phyloP scores from a whole-genome alignment of 2,888 invertebrate genomes.

The Aphrophora alni region DNA sequence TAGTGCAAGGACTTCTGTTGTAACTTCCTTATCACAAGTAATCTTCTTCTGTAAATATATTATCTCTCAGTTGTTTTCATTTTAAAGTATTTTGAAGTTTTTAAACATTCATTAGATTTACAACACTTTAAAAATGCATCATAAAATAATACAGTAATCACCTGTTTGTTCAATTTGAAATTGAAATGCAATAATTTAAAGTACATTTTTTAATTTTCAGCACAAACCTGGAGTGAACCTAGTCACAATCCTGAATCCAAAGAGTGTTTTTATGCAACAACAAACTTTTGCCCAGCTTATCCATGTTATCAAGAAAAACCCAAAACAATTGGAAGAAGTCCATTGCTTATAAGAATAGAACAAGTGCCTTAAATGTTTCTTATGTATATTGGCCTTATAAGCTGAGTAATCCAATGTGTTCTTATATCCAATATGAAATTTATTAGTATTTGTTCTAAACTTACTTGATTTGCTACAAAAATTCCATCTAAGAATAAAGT shows the following conservation, averaged over 20 bases:
- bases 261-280: constrained; percentile 44
- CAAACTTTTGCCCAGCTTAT: constrained; percentile 43
- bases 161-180: too few relatives aligned
- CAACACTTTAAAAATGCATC: too few relatives aligned
- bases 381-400: neutral
- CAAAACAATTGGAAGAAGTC: neutral
- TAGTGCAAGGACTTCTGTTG: too few relatives aligned
- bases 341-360: constrained; percentile 12
- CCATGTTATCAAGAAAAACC: constrained; percentile 42
- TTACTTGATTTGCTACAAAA: neutral
- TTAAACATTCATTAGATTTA: too few relatives aligned
- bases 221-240: constrained; percentile 39
- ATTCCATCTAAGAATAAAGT: neutral
- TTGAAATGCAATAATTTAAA: too few relatives aligned
- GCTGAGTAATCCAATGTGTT: neutral
- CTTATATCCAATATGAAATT: neutral
- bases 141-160: too few relatives aligned
- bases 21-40: too few relatives aligned
- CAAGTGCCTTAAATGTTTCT: constrained; percentile 15
- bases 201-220: too few relatives aligned
- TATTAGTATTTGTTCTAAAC: neutral
- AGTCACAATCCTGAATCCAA: constrained; percentile 44
- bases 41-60: too few relatives aligned
- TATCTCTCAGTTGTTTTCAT: too few relatives aligned
- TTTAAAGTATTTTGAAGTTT: too few relatives aligned